A percentile compares a stretch with the other conserved stretches of the same genome.
phyloP scores from a whole-genome alignment of 2,113 vertebrate genomes.

The Catagonus wagneri region DNA sequence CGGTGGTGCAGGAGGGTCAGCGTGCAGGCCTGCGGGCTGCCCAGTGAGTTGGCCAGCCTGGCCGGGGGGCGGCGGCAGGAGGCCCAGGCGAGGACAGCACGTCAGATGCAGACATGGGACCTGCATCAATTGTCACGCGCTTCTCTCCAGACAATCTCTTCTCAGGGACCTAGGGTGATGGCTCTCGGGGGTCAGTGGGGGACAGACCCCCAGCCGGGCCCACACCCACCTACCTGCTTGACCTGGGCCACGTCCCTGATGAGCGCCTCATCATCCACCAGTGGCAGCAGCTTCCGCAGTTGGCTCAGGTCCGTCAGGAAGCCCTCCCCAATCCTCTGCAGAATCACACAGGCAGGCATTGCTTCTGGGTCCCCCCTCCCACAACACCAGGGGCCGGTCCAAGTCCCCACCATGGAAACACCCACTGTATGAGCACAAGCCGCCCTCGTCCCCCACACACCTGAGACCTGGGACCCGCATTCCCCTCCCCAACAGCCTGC shows the following conservation, averaged over 20 bases:
- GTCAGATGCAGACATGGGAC: neutral
- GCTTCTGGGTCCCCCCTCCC: neutral
- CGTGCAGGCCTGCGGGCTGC: too few species aligned
- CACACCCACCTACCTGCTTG: conserved; percentile 89
- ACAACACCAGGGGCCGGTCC: rapidly evolving
- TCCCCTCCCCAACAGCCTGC: too few species aligned
- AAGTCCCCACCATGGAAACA: neutral
- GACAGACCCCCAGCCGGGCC: too few species aligned
- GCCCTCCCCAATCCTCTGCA: conserved; percentile 92
- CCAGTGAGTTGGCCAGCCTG: neutral
- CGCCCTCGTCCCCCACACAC: neutral
- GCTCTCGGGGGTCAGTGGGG: neutral
- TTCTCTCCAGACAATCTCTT: neutral
- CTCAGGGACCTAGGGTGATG: neutral
- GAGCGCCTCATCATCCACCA: conserved; percentile 88
- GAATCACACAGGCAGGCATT: neutral
- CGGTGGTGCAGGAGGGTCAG: neutral
- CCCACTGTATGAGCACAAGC: neutral
- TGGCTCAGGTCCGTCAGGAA: conserved; percentile 92
- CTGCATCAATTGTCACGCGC: rapidly evolving
- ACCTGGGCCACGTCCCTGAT: conserved; percentile 93
- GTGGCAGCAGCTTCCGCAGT: conserved; percentile 90
- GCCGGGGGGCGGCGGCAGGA: rapidly evolving
- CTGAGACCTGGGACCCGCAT: neutral
- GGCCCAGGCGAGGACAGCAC: neutral